A percentile compares a stretch with the other conserved stretches of the same genome.
phyloP scores from a whole-genome alignment of 1,140 invertebrate species.

The Daktulosphaira vitifoliae region DNA sequence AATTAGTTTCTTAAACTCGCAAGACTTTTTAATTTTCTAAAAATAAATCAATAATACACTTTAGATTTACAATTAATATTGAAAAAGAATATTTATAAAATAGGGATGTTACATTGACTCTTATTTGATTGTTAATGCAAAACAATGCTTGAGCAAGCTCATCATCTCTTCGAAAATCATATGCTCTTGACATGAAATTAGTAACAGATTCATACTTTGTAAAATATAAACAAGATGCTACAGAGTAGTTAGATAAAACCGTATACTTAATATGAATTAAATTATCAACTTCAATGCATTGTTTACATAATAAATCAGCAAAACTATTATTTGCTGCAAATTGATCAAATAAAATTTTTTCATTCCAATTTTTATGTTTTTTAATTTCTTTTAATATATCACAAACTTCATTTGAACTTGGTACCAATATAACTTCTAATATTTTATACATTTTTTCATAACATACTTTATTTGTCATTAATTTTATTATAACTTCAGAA shows the following conservation, averaged over 20 bases:
- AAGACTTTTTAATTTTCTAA: not conserved
- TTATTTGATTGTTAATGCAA: not conserved
- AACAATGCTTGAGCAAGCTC: slow-evolving; percentile 7
- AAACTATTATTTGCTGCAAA: not conserved
- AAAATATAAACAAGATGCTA: not conserved
- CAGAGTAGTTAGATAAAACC: not conserved
- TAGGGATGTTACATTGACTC: too few relatives aligned
- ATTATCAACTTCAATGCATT: not conserved
- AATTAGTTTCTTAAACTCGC: not conserved
- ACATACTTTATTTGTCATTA: not conserved
- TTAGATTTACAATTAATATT: too few relatives aligned
- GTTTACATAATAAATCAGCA: not conserved
- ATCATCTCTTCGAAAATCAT: not conserved
- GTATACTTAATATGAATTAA: slow-evolving; percentile 9
- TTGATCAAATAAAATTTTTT: not conserved
- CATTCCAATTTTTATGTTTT: slow-evolving; percentile 5
- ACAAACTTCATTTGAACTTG: not conserved
- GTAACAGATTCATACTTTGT: slow-evolving; percentile 2
- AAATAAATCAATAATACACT: not conserved
- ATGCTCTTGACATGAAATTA: not conserved
- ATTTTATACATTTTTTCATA: slow-evolving; percentile 5
- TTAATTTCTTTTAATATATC: not conserved
- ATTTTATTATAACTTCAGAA: not conserved
- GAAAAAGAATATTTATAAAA: too few relatives aligned
- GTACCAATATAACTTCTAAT: not conserved